Conservation (phyloP, 2,113 vertebrate species). For the Sakesphorus luctuosus region DNA sequence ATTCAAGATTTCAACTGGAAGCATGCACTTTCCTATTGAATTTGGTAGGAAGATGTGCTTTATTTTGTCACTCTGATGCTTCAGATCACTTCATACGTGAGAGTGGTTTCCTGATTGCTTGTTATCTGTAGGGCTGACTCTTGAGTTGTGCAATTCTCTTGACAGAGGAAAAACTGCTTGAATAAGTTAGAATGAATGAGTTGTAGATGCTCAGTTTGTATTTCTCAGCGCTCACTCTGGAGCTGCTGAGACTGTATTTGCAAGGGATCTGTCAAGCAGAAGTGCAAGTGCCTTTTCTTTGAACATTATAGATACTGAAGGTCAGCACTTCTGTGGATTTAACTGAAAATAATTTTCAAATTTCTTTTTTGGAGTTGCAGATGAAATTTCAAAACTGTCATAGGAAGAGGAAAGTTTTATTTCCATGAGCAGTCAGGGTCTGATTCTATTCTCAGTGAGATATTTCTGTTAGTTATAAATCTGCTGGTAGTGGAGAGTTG, state of each 20-base stretch:
- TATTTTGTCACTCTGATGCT: neutral
- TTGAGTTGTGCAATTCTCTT: neutral
- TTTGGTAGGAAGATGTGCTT: neutral
- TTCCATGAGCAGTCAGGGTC: neutral
- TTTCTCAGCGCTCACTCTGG: neutral
- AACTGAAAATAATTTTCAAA: neutral
- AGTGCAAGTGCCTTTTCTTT: conserved; percentile 9
- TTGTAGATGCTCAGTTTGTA: neutral
- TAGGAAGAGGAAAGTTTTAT: neutral
- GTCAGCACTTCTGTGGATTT: conserved; percentile 3
- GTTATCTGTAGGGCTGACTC: neutral
- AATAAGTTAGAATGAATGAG: neutral
- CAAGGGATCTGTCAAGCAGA: conserved; percentile 22
- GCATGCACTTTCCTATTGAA: neutral
- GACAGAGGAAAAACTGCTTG: neutral
- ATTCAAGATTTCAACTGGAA: neutral
- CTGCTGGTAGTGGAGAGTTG: neutral
- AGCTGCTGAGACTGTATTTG: neutral
- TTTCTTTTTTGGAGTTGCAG: neutral
- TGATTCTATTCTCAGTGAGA: neutral
- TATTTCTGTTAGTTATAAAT: neutral
- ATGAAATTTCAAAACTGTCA: conserved; percentile 22
- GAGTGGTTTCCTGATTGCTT: neutral
- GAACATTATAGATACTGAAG: neutral
- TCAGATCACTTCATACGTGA: neutral